Evolutionary conservation across 2,888 invertebrate species (phyloP).

Genomic region (Netelia inedita): DNA sequence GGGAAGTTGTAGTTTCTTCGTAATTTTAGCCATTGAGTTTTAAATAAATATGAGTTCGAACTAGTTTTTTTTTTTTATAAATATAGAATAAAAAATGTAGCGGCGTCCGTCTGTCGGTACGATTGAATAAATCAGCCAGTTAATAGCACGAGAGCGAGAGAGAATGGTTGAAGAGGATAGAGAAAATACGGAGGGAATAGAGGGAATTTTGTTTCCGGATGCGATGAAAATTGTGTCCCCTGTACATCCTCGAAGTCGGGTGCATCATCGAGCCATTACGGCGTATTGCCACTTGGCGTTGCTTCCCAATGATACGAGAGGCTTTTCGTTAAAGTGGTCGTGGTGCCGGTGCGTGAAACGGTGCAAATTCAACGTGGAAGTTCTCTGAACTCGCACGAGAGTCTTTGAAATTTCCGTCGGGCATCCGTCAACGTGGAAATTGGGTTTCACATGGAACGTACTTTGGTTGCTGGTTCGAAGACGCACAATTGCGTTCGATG

Average conservation of each 20-base stretch:
- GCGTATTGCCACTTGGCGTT: constrained; percentile 19
- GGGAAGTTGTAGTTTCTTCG: no score
- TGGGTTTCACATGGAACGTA: constrained; percentile 70
- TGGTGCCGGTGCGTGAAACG: not conserved
- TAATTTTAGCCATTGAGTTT: no score
- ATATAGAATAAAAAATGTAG: no score
- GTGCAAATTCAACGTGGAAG: constrained; percentile 24
- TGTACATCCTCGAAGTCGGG: constrained; percentile 25
- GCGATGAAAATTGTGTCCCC: constrained; percentile 60
- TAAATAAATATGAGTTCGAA: no score
- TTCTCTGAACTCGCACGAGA: constrained; percentile 45
- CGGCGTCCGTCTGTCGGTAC: no score
- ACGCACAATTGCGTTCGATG: constrained; percentile 27
- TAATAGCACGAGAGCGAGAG: no score
- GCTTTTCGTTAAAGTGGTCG: not conserved
- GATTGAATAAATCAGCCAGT: not conserved
- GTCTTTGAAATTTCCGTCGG: constrained; percentile 76
- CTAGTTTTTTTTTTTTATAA: no score
- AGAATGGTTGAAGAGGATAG: no score
- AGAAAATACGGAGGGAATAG: not conserved
- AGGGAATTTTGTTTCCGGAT: constrained; percentile 63
- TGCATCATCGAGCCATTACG: constrained; percentile 1
- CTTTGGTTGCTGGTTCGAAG: constrained; percentile 35
- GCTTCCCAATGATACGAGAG: constrained; percentile 10
- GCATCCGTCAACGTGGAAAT: constrained; percentile 74